Base-by-base conservation (phyloP, 2,113 vertebrate genomes). In the Chionomys nivalis region DNA sequence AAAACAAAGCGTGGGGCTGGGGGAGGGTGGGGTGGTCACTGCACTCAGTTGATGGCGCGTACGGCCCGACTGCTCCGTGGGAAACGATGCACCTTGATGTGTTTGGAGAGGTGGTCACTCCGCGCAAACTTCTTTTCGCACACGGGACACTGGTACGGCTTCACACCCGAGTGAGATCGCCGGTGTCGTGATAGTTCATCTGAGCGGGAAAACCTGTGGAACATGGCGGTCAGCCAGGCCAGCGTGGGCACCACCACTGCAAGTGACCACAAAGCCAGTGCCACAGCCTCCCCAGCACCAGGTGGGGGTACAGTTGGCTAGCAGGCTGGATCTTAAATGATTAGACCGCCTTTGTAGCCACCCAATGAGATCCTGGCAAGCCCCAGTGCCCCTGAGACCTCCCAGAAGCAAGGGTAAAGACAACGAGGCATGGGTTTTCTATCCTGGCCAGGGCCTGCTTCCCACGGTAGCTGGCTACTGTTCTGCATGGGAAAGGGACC, bases 61-160 rank as follows among this genome's bases (percentile, higher is more conserved):
- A 98, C 98, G 4, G 99, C 98, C 96, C 99, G 99, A 98, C 98
- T 99, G 99, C 99, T 99, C 98, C 99, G 98, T 24, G 99, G 99
- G 99, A 99, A 99, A 95, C 99, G 99, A 97, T 99, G 99, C 98
- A 99, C 99, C 99, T 99, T 99, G 98, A 99, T 98, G 70, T 99
- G 99, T 98, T 99, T 99, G 98, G 99, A 99, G 98, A 99, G 99
- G 99, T 99, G 99, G 99, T 99, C 99, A 21, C 99, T 99, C 83
- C 99, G 99, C 47, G 99, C 99, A 95, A 99, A 99, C 98, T 99
- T 99, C 99, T 99, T 99, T 98, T 99, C 99, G 0, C 99, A 99
- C 94, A 99, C 99, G 0, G 99, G 99, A 95, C 99, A 99, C 98
- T 99, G 99, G 98, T 99, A 99, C 0, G 99, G 99, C 97, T 99